Conservation (phyloP, 2,797 vertebrate genomes). For the Semotilus atromaculatus region DNA sequence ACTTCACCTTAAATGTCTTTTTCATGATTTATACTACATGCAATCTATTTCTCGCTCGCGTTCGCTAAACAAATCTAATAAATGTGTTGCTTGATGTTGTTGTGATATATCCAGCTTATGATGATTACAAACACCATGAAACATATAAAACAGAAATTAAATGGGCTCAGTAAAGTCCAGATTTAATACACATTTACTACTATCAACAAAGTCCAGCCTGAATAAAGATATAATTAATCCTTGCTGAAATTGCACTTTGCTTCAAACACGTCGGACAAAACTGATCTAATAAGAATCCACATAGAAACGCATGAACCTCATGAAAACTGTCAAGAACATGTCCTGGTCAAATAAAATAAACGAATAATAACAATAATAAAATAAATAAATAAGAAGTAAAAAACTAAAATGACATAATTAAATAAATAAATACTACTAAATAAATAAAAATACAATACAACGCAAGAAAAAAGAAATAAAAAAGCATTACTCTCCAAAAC, state of each 20-base stretch:
- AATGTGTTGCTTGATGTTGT: background rate
- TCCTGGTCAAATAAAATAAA: background rate
- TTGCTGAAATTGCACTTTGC: background rate
- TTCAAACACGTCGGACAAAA: background rate
- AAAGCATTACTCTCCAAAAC: no score
- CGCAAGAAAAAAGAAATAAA: no score
- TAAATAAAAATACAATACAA: no score
- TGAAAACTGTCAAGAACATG: background rate
- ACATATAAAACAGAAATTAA: background rate
- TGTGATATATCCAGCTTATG: background rate
- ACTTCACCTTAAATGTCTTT: slow-evolving; percentile 7
- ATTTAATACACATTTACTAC: background rate
- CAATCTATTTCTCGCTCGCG: background rate
- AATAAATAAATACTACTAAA: no score
- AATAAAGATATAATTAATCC: background rate
- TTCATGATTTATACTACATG: background rate
- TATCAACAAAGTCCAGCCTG: background rate
- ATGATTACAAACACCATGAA: slow-evolving; percentile 7
- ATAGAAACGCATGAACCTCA: background rate
- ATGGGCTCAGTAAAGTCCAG: background rate
- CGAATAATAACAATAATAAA: no score
- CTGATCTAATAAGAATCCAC: background rate
- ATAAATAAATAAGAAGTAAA: no score
- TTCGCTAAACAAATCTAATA: background rate
- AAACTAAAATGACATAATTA: no score